phyloP scores from a whole-genome alignment of 2,113 vertebrate species.

The Ardeotis arabs region DNA sequence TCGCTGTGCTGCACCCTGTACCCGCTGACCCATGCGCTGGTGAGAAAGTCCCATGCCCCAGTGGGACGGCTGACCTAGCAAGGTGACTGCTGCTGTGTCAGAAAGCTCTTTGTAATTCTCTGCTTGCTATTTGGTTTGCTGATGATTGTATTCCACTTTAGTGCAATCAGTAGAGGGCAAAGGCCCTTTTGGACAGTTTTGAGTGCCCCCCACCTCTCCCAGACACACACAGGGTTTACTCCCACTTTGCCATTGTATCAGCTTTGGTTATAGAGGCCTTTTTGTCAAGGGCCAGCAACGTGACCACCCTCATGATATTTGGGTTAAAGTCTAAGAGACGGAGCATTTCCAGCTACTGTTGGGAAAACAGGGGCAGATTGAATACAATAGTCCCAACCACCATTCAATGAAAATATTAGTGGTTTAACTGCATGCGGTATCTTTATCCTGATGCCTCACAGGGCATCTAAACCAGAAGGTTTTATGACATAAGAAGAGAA shows the following conservation, averaged over 20 bases:
- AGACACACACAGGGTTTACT: background rate
- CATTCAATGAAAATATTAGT: background rate
- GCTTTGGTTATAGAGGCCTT: background rate
- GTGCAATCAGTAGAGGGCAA: background rate
- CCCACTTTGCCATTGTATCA: background rate
- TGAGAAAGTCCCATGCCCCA: accelerated
- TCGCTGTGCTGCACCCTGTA: no score
- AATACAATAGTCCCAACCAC: background rate
- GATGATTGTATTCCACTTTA: background rate
- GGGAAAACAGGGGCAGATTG: background rate
- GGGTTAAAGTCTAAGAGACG: background rate
- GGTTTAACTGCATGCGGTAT: background rate
- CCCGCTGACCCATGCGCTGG: background rate
- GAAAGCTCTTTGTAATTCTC: background rate
- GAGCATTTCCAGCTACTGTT: background rate
- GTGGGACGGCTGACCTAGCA: background rate
- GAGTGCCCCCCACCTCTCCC: background rate
- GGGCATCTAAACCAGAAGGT: background rate
- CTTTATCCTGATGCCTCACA: background rate
- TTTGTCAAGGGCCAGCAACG: background rate
- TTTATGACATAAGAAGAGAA: background rate
- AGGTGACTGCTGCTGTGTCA: background rate
- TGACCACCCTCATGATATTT: accelerated
- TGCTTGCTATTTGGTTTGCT: background rate
- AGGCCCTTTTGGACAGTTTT: background rate